Evolutionary conservation across 2,888 invertebrate genomes (phyloP).

Genomic region (Pheosia gnoma): DNA sequence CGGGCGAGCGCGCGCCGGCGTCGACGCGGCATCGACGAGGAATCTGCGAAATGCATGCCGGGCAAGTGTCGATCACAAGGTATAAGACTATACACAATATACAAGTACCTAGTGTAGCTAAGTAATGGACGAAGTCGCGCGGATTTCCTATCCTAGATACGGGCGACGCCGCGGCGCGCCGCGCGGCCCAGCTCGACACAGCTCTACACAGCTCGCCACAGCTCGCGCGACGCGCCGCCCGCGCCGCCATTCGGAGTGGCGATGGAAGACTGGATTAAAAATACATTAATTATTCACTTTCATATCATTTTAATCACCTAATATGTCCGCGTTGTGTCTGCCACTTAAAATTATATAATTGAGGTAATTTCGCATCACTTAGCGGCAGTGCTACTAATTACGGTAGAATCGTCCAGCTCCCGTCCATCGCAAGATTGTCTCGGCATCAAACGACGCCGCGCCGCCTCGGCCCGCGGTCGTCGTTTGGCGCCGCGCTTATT

Average conservation of each 20-base stretch:
- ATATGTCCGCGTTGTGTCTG: constrained; percentile 34
- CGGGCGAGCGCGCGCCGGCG: constrained; percentile 10
- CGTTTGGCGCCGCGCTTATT: not conserved
- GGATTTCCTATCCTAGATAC: constrained; percentile 47
- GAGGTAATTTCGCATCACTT: constrained; percentile 53
- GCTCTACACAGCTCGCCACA: constrained; percentile 9
- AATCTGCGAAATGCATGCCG: constrained; percentile 48
- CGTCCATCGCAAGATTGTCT: constrained; percentile 12
- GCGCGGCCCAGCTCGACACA: constrained; percentile 10
- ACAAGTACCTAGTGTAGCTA: constrained; percentile 64
- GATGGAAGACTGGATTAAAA: constrained; percentile 71
- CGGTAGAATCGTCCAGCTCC: constrained; percentile 9
- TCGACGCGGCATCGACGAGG: constrained; percentile 32
- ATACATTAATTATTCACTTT: constrained; percentile 38
- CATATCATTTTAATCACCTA: constrained; percentile 34
- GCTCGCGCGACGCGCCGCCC: constrained; percentile 14
- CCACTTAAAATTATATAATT: constrained; percentile 50
- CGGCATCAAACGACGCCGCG: constrained; percentile 8
- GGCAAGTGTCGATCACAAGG: constrained; percentile 34
- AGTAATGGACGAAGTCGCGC: constrained; percentile 69
- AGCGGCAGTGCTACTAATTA: constrained; percentile 48
- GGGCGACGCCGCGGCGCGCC: constrained; percentile 17
- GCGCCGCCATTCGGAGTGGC: constrained; percentile 35
- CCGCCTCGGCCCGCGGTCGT: not conserved
- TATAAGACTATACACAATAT: constrained; percentile 58